A percentile compares a stretch with the other conserved stretches of the same genome.
These are phyloP conservation scores for Melanaphis sacchari DNA, from an alignment of 1,140 invertebrate species.

Conservation along the genomic window DNA sequence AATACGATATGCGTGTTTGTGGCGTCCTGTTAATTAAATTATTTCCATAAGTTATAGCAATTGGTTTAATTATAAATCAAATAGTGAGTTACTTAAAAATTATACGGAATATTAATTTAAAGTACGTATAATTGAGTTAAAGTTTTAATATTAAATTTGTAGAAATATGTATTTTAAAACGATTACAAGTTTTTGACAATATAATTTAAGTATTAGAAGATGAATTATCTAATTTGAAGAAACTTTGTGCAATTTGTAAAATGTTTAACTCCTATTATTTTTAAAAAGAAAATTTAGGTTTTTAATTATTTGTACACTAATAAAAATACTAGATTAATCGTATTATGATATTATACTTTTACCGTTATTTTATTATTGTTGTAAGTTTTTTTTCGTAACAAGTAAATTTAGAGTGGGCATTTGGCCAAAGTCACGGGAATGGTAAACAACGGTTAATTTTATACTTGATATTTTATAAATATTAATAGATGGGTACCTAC, in stretches of 20 bases:
- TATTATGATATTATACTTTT: background rate
- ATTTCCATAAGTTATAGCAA: background rate
- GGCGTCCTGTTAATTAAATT: background rate
- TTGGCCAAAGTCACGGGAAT: background rate
- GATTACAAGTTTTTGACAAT: background rate
- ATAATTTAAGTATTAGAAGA: background rate
- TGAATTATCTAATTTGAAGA: background rate
- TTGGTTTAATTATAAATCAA: background rate
- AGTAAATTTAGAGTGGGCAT: slow-evolving; percentile 47
- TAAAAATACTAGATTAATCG: background rate
- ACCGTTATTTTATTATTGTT: background rate
- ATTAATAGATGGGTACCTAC: slow-evolving; percentile 30
- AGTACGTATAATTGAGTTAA: background rate
- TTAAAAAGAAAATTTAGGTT: background rate
- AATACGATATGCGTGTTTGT: background rate
- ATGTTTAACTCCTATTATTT: background rate
- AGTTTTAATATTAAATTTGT: background rate
- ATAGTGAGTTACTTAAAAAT: background rate
- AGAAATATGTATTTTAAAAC: background rate
- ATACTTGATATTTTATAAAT: slow-evolving; percentile 1
- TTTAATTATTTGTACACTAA: background rate
- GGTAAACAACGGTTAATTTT: slow-evolving; percentile 46
- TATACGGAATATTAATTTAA: background rate
- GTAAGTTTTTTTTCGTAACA: background rate
- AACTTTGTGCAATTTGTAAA: background rate